A percentile compares a stretch with the other conserved stretches of the same genome.
Evolutionary conservation across 2,888 invertebrate genomes (phyloP).

Genomic region (Cephus nigrinus): DNA sequence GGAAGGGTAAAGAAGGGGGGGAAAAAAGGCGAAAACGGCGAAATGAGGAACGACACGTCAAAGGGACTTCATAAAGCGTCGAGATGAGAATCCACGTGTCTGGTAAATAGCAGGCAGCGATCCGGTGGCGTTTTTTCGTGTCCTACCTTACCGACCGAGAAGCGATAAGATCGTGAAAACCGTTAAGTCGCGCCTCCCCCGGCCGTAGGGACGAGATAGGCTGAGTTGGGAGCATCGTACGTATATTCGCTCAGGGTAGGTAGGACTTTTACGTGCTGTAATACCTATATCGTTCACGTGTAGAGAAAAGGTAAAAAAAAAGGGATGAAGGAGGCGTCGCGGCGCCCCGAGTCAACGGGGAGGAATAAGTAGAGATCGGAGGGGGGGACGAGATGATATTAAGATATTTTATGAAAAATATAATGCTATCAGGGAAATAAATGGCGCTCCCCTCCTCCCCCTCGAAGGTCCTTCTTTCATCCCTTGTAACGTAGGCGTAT

Average conservation of each 20-base stretch:
- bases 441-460: not conserved
- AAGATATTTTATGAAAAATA: conserved; percentile 25
- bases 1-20: not conserved
- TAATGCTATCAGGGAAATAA: conserved; percentile 20
- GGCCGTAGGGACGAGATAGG: not conserved
- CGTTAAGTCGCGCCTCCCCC: not conserved
- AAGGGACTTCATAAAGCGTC: conserved; percentile 1
- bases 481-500: not conserved
- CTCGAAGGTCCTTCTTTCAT: conserved; percentile 7
- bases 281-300: not conserved
- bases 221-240: not conserved
- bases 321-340: not conserved
- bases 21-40: not conserved
- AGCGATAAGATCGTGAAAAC: not conserved
- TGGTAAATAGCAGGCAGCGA: not conserved
- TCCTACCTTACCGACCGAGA: not conserved
- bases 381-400: not conserved
- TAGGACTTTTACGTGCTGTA: not conserved
- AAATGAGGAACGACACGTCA: conserved; percentile 3
- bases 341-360: not conserved
- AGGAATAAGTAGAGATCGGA: not conserved
- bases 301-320: not conserved
- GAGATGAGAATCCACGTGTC: not conserved
- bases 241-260: not conserved
- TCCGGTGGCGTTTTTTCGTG: not conserved